Percentiles rank a stretch among this genome's conserved stretches.
Evolutionary conservation across 2,113 vertebrate species (phyloP).

Genomic region (Willisornis vidua): DNA sequence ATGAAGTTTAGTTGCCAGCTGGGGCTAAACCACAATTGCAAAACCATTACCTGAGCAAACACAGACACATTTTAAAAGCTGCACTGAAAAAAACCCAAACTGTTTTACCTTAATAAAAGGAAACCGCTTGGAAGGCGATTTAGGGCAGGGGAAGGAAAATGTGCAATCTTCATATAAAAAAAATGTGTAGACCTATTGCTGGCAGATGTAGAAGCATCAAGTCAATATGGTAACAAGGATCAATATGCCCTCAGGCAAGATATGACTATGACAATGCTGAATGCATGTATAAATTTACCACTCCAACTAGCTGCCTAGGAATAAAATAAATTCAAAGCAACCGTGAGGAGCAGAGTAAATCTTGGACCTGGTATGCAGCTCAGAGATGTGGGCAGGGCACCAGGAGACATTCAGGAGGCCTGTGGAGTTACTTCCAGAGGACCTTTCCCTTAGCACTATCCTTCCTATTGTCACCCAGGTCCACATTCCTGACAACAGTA

Average conservation of each 20-base stretch:
- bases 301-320: constrained; percentile 45
- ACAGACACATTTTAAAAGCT: neutral
- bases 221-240: constrained; percentile 71
- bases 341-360: neutral
- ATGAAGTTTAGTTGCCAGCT: accelerated
- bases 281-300: constrained; percentile 59
- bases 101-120: neutral
- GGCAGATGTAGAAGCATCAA: constrained; percentile 65
- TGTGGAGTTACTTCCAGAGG: neutral
- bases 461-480: neutral
- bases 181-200: constrained; percentile 62
- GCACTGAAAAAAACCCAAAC: neutral
- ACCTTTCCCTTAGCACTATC: neutral
- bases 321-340: constrained; percentile 11
- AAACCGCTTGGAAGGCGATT: neutral
- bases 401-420: neutral
- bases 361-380: neutral
- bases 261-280: constrained; percentile 68
- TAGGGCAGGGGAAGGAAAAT: constrained; percentile 54
- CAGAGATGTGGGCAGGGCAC: neutral
- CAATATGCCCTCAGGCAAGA: constrained; percentile 63
- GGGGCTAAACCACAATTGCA: neutral
- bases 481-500: accelerated
- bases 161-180: constrained; percentile 58
- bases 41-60: neutral